phyloP scores from a whole-genome alignment of 64 coral and sea anemone genomes.

The Platygyra sinensis region DNA sequence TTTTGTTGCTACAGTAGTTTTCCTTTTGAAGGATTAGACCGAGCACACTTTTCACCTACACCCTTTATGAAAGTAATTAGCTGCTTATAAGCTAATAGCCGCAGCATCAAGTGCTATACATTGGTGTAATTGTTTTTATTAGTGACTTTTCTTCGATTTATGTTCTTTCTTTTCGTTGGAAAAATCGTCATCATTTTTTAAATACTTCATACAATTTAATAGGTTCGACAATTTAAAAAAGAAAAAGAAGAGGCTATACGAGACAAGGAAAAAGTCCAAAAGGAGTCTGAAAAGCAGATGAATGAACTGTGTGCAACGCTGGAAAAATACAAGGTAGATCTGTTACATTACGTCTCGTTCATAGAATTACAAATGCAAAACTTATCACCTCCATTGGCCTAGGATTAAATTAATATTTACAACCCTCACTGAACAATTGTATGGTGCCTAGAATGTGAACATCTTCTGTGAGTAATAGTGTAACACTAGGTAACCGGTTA shows the following conservation, averaged over 20 bases:
- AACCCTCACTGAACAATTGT: too few relatives aligned
- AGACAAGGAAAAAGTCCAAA: slow-evolving; percentile 83
- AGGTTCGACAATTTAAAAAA: slow-evolving; percentile 60
- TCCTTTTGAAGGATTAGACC: too few relatives aligned
- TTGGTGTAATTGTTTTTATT: not conserved
- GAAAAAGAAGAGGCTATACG: slow-evolving; percentile 62
- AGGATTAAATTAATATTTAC: too few relatives aligned
- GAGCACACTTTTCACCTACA: too few relatives aligned
- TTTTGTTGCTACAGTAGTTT: not conserved
- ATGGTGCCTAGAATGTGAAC: too few relatives aligned
- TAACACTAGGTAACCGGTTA: too few relatives aligned
- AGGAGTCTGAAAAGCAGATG: slow-evolving; percentile 84
- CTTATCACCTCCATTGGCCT: too few relatives aligned
- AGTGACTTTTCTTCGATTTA: not conserved
- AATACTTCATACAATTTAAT: not conserved
- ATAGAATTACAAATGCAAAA: too few relatives aligned
- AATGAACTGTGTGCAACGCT: slow-evolving; percentile 90
- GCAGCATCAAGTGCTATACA: not conserved
- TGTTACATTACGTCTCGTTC: not conserved
- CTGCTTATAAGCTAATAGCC: too few relatives aligned
- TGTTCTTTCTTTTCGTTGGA: not conserved
- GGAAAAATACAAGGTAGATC: slow-evolving; percentile 95
- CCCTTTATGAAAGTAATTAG: too few relatives aligned
- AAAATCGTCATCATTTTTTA: not conserved
- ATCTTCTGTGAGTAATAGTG: too few relatives aligned